A percentile compares a stretch with the other conserved stretches of the same genome.
phyloP scores from a whole-genome alignment of 53 echinoderm and acorn worm species.

The Holothuria scabra region DNA sequence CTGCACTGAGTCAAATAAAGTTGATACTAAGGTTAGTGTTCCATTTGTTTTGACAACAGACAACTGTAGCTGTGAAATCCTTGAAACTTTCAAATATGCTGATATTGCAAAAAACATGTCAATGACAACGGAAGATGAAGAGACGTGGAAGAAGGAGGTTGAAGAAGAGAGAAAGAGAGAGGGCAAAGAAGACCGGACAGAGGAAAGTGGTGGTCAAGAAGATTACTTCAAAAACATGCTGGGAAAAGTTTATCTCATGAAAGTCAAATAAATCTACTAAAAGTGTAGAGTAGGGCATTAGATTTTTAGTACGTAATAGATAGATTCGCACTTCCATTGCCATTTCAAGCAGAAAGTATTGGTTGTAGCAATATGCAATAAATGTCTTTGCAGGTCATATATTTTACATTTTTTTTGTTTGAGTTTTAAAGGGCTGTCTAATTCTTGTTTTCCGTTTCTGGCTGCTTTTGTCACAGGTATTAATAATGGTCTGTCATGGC shows the following conservation, averaged over 20 bases:
- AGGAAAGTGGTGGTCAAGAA: background rate
- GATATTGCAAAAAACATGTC: constrained; percentile 32
- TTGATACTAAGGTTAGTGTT: no score
- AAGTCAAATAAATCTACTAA: background rate
- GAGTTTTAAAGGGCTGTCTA: no score
- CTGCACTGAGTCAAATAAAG: no score
- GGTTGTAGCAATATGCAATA: no score
- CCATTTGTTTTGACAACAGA: background rate
- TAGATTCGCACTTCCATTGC: no score
- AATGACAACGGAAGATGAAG: constrained; percentile 4
- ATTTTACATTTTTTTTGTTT: no score
- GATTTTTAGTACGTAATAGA: background rate
- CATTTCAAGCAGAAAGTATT: no score
- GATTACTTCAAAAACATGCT: constrained; percentile 11
- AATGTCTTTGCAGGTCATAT: no score
- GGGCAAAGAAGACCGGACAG: background rate
- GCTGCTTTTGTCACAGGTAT: no score
- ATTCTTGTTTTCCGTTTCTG: no score
- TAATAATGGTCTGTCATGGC: no score
- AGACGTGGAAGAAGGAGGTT: constrained; percentile 20
- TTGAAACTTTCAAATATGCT: constrained; percentile 34
- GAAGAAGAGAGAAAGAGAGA: background rate
- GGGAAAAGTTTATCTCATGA: constrained; percentile 23
- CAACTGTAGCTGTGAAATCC: constrained; percentile 40
- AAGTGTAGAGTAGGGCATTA: background rate